Percentiles rank a stretch among this genome's conserved stretches.
phyloP scores from a whole-genome alignment of 2,113 vertebrate species.

The Percina caprodes region DNA sequence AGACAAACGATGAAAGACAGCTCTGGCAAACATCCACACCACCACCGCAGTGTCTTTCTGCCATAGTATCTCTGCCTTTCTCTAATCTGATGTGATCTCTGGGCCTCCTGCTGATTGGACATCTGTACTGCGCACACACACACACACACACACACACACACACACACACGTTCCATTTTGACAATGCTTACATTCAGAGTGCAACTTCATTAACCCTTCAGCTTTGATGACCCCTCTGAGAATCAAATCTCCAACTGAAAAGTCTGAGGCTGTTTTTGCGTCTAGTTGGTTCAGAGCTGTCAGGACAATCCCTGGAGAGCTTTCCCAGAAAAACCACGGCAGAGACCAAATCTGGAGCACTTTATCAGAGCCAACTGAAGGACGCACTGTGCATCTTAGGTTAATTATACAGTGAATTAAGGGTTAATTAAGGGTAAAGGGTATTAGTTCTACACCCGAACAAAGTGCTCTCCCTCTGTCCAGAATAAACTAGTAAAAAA shows the following conservation, averaged over 20 bases:
- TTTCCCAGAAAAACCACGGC: not conserved
- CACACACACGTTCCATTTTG: not conserved
- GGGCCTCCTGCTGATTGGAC: constrained; percentile 3
- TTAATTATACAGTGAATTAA: not conserved
- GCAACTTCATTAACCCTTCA: not conserved
- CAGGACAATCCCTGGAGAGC: not conserved
- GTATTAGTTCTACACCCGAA: not conserved
- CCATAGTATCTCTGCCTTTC: not conserved
- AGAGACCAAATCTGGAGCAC: not conserved
- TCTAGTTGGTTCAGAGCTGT: not conserved
- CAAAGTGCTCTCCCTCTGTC: not conserved
- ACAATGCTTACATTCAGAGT: not conserved
- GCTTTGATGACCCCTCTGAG: not conserved
- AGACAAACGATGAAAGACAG: not conserved
- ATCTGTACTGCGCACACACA: not conserved
- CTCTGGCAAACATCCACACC: constrained; percentile 9
- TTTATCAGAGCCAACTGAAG: not conserved
- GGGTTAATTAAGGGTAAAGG: not conserved
- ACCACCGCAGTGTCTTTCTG: not conserved
- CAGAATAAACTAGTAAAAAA: not conserved
- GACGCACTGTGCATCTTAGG: not conserved
- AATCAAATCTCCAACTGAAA: not conserved
- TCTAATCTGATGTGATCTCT: constrained; percentile 5
- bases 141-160: not conserved
- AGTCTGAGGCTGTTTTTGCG: not conserved